phyloP scores from a whole-genome alignment of 2,797 vertebrate species.

The Pangasius djambal region DNA sequence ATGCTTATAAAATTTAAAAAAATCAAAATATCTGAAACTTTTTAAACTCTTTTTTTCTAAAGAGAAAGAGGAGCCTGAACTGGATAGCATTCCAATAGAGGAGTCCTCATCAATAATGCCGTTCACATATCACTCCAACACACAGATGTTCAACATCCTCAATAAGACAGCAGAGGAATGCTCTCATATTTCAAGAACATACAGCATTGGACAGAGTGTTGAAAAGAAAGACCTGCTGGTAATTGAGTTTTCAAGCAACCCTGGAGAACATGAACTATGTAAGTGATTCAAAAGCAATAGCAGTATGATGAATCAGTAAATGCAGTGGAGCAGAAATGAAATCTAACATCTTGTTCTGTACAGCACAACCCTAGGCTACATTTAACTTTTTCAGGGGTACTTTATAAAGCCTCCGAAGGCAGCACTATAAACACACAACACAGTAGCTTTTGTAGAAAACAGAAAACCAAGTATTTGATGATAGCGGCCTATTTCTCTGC shows the following conservation, averaged over 20 bases:
- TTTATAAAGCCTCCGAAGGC: neutral
- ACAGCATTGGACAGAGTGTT: conserved; percentile 90
- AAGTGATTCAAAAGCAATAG: conserved; percentile 64
- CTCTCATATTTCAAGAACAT: conserved; percentile 82
- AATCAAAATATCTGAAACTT: neutral
- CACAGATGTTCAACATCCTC: conserved; percentile 81
- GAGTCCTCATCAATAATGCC: conserved; percentile 71
- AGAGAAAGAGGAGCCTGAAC: conserved; percentile 49
- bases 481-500: neutral
- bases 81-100: conserved; percentile 60
- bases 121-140: conserved; percentile 84
- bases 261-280: conserved; percentile 89
- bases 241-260: conserved; percentile 91
- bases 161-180: conserved; percentile 83
- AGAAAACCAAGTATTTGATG: neutral
- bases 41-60: conserved; percentile 33
- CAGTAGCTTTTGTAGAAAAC: neutral
- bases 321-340: conserved; percentile 2
- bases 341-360: neutral
- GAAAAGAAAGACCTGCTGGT: conserved; percentile 90
- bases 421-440: neutral
- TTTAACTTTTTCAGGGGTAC: neutral
- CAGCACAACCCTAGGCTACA: neutral
- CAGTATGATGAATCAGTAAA: conserved; percentile 11
- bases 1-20: neutral